Evolutionary conservation across 2,888 invertebrate species (phyloP).

Genomic region (Orchestes rusci): DNA sequence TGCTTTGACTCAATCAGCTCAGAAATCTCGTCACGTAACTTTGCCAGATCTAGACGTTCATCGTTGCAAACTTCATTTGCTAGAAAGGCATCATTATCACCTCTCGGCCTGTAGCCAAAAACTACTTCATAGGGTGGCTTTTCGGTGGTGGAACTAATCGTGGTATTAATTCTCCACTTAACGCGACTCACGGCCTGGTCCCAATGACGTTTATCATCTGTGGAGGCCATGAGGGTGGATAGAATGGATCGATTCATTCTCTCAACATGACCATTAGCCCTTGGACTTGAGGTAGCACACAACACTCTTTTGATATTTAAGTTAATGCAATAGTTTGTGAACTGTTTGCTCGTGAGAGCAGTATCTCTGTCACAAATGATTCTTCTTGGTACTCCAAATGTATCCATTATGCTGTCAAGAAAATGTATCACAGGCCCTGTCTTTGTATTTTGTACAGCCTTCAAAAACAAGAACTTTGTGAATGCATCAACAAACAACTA

Average conservation of each 20-base stretch:
- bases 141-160: constrained; percentile 23
- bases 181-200: constrained; percentile 24
- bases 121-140: constrained; percentile 29
- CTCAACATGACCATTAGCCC: constrained; percentile 32
- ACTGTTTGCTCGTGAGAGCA: constrained; percentile 26
- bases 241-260: constrained; percentile 26
- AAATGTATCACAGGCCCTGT: constrained; percentile 10
- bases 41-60: constrained; percentile 9
- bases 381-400: constrained; percentile 10
- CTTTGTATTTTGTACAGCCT: constrained; percentile 19
- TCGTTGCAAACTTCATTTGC: constrained; percentile 17
- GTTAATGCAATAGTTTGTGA: constrained; percentile 19
- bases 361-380: constrained; percentile 25
- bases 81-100: constrained; percentile 24
- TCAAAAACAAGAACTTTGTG: constrained; percentile 23
- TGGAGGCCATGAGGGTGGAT: constrained; percentile 20
- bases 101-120: constrained; percentile 28
- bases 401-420: constrained; percentile 2
- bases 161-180: constrained; percentile 25
- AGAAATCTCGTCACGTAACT: constrained; percentile 13
- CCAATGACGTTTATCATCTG: constrained; percentile 26
- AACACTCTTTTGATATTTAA: constrained; percentile 26
- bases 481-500: constrained; percentile 31
- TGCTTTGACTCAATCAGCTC: constrained; percentile 10
- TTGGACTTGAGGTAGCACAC: constrained; percentile 29